Conservation (phyloP, 23 tunicate genomes). For the Styela plicata region DNA sequence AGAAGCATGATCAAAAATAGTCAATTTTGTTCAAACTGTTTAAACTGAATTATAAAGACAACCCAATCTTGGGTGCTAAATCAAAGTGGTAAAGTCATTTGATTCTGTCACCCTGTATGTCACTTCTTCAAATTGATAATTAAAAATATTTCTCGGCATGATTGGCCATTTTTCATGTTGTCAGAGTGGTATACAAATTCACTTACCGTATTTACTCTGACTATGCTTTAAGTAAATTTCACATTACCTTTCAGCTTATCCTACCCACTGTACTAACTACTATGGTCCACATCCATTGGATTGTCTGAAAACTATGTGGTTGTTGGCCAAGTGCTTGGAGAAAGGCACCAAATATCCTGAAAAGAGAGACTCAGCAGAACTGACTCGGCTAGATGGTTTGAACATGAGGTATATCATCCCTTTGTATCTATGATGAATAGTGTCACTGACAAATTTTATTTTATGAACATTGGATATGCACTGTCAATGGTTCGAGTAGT, state of each 20-base stretch:
- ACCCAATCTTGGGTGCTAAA: too few species aligned
- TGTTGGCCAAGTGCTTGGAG: not conserved
- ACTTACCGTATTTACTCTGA: not conserved
- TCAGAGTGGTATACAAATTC: too few species aligned
- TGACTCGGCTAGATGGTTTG: not conserved
- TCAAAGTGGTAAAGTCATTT: too few species aligned
- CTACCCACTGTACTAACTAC: slow-evolving; percentile 17
- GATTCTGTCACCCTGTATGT: too few species aligned
- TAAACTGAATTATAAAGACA: too few species aligned
- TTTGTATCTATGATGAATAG: not conserved
- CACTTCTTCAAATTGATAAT: too few species aligned
- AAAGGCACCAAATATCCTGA: slow-evolving; percentile 15
- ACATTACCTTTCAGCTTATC: slow-evolving; percentile 6
- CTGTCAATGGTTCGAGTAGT: not conserved
- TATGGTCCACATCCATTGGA: slow-evolving; percentile 34
- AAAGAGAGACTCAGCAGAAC: not conserved
- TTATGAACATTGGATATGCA: not conserved
- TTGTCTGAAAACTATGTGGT: slow-evolving; percentile 32
- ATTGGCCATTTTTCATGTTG: too few species aligned
- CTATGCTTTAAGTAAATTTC: not conserved
- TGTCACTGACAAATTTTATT: too few species aligned
- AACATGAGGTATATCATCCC: slow-evolving; percentile 13
- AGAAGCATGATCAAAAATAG: too few species aligned
- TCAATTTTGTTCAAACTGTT: too few species aligned
- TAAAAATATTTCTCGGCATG: too few species aligned